Evolutionary conservation across 23 tunicate genomes (phyloP), one percentile per base, ranked within the genome.

Genomic region (Trididemnum miniatum): DNA sequence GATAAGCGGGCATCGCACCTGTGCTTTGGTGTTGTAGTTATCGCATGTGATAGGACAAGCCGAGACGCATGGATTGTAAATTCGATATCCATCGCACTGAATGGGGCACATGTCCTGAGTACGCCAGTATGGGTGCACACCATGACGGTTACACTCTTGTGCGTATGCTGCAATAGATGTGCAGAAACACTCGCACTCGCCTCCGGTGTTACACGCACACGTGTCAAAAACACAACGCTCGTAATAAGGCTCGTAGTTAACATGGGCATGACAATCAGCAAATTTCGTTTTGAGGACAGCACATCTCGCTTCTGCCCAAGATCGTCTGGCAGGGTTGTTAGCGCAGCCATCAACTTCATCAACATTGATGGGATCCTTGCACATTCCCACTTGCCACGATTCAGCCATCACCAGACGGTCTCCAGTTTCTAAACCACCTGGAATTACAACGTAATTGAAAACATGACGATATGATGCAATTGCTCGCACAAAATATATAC

Each of bases 251-350:
- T 93, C 98, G 25, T 80, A 81, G 50, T 85, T 91, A 9, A 93
- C 98, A 35, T 93, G 79, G 24, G 80, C 50, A 51, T 93, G 98
- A 74, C 98, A 93, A 30, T 87, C 98, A 34, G 87, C 88, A 81
- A 93, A 93, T 24, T 88, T 88, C 22, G 87, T 91, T 50, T 91
- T 87, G 64, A 96, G 80, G 35, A 96, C 92, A 25, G 89, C 76
- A 66, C 99, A 96, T 9, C 92, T 66, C 1, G 96, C 91, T 71
- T 91, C 99, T 2, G 99, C 91, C 99, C 99, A 96, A 71, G 89
- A 77, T 71, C 87, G 82, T 1, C 99, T 83, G 35, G 77, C 86
- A 2, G 97, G 94, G 65, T 96, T 96, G 44, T 80, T 28, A 4
- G 82, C 88, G 50, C 99, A 96, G 9, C 88, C 91, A 60, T 93